Evolutionary conservation across 2,113 vertebrate species (phyloP), one percentile per base, ranked within the genome.

Genomic region (Acanthochromis polyacanthus): DNA sequence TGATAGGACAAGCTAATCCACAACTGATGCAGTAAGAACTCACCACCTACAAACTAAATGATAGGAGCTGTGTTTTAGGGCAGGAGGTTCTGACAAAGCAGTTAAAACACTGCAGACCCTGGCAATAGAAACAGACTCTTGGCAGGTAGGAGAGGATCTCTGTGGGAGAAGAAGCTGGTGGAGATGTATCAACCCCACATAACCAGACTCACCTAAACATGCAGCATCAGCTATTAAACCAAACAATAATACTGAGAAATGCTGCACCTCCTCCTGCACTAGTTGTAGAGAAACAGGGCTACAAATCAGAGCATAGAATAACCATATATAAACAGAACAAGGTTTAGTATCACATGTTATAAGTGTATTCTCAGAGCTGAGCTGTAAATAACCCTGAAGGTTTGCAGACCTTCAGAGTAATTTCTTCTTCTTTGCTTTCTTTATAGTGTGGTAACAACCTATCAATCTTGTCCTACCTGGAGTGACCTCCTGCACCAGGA

Each of bases 401-500:
- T 36, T 36, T 25, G 8, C 15, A 40, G 32, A 43, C 6, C 9
- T 7, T 59, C 8, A 17, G 17, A 46, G 32, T 36, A 6, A 17
- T 46, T 15, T 46, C 14, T 46, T 46, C 14, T 46, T 25, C 45
- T 17, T 36, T 36, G 45, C 45, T 17, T 38, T n/a, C 15, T 28
- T 67, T 50, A 38, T 10, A 17, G 1, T 2, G 17, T 19, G 4
- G 20, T 23, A 8, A 3, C 12, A 30, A 63, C 46, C 19, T 19
- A 20, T 51, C 20, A 40, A 6, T 20, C 10, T 23, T 9, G 23
- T 23, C 46, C 0, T 91, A 95, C 94, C 95, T 91, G 91, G 55
- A 16, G 74, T 77, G 80, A 95, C 76, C 1, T 94, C 93, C 71
- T 93, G 89, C 85, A 95, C 93, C 80, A 94, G 82, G 46, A 93